Evolutionary conservation across 30 jellyfish, hydroid and myxozoan genomes (phyloP), one percentile per base, ranked within the genome.

Genomic region (Morbakka virulenta): DNA sequence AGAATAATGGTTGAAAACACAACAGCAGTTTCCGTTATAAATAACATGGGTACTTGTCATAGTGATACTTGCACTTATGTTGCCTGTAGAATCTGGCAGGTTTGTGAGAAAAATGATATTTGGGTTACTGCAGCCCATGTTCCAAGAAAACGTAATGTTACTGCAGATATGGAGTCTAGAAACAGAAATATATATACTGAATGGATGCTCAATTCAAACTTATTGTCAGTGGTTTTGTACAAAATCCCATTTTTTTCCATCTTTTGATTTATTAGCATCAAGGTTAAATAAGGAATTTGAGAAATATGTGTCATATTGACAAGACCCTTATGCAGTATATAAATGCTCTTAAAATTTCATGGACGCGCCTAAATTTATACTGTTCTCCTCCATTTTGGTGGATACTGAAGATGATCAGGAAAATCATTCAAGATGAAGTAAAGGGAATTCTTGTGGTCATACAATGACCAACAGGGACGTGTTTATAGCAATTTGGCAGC

Each of bases 61-160:
- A 67, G 27, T 51, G 77, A 50, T 17, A 29, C 52, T 1, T 66
- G 83, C 52, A 79, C 66, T 66, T 14, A 20, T 0, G 28, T 79
- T 22, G 75, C 48, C 6, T 57, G 48, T 0, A 6, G 32, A 57
- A 1, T 79, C 50, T 79, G 84, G 84, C 17, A 65, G 4, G 51
- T 79, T 32, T 67, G 84, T 66, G 20, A 35, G 1, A 35, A 25
- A 35, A 6, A 65, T 47, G 31, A 79, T 27, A 67, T 79, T 66
- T 50, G 62, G 75, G 51, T 79, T 1, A 79, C 84, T 22, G 90
- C 90, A n/a, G 33, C 26, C 50, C 90, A 77, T 49, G 49, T 77
- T 20, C 88, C 88, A 0, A 80, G 88, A 9, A 24, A n/a, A 22
- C 41, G 25, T 3, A 77, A 77, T 63, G 77, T 77, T 35, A 64